These are phyloP conservation scores for Bellardia pandia DNA, from an alignment of 2,888 invertebrate genomes.

Conservation along the genomic window DNA sequence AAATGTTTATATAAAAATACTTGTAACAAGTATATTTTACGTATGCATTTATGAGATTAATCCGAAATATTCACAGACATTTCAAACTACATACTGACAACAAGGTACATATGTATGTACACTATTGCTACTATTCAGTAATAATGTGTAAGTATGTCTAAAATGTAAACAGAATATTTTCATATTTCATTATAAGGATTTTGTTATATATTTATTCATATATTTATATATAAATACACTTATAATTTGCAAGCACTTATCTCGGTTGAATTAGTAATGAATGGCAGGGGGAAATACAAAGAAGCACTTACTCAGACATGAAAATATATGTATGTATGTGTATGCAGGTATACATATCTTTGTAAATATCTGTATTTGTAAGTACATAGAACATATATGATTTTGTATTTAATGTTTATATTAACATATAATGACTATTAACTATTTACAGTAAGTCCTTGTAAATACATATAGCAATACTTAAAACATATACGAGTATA, in stretches of 20 bases:
- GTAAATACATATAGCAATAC: not conserved
- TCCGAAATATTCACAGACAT: not conserved
- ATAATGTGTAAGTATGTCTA: not conserved
- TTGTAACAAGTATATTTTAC: slow-evolving; percentile 19
- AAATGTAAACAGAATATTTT: slow-evolving; percentile 14
- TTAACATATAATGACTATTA: slow-evolving; percentile 34
- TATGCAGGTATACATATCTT: not conserved
- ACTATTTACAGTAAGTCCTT: slow-evolving; percentile 13
- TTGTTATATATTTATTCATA: slow-evolving; percentile 7
- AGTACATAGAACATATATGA: not conserved
- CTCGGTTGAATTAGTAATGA: slow-evolving; percentile 43
- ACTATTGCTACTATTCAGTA: not conserved
- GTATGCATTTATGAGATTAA: slow-evolving; percentile 40
- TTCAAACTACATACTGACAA: slow-evolving; percentile 3
- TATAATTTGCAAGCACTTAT: slow-evolving; percentile 54
- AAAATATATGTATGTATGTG: not conserved
- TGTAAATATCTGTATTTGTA: not conserved
- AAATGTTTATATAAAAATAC: slow-evolving; percentile 10
- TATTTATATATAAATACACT: not conserved
- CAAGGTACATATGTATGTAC: not conserved
- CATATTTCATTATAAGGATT: slow-evolving; percentile 24
- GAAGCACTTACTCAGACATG: not conserved
- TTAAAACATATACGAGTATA: not conserved
- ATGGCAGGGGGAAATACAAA: not conserved
- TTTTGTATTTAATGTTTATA: slow-evolving; percentile 29